These are phyloP conservation scores for Cheilosia pagana DNA, from an alignment of 2,888 invertebrate genomes.

Conservation along the genomic window DNA sequence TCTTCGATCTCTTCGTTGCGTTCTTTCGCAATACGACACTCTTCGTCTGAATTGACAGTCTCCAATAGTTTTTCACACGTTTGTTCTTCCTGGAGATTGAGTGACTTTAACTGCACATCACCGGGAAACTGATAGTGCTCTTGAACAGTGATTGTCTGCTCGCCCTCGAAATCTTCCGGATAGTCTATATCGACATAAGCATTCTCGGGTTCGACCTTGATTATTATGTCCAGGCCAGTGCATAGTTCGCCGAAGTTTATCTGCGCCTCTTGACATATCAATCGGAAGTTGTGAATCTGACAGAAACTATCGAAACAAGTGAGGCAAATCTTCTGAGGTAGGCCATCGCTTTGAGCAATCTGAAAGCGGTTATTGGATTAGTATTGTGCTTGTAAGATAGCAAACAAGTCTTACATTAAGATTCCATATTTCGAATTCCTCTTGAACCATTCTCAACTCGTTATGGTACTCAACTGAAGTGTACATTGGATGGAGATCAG, in stretches of 20 bases:
- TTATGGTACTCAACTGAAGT: slow-evolving; percentile 51
- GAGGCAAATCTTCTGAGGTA: slow-evolving; percentile 66
- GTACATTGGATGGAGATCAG: slow-evolving; percentile 55
- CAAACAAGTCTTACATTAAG: slow-evolving; percentile 30
- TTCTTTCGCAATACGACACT: slow-evolving; percentile 5
- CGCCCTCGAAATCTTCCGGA: slow-evolving; percentile 56
- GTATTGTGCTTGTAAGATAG: not conserved
- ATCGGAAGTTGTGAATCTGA: slow-evolving; percentile 64
- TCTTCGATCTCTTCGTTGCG: slow-evolving; percentile 43
- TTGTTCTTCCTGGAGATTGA: not conserved
- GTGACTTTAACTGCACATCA: slow-evolving; percentile 8
- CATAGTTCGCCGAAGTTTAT: slow-evolving; percentile 55
- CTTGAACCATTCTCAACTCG: slow-evolving; percentile 52
- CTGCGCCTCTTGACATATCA: slow-evolving; percentile 65
- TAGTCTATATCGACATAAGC: slow-evolving; percentile 31
- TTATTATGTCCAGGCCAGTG: slow-evolving; percentile 64
- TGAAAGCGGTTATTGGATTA: not conserved
- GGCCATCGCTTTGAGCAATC: slow-evolving; percentile 56
- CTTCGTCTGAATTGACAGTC: slow-evolving; percentile 10
- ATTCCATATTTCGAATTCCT: slow-evolving; percentile 64
- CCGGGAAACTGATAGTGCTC: slow-evolving; percentile 60
- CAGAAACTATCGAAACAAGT: slow-evolving; percentile 69
- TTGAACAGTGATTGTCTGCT: slow-evolving; percentile 59
- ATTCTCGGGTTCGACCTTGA: slow-evolving; percentile 45
- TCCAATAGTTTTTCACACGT: slow-evolving; percentile 16